Evolutionary conservation across 2,888 invertebrate species (phyloP).

Genomic region (Oxytorus armatus): DNA sequence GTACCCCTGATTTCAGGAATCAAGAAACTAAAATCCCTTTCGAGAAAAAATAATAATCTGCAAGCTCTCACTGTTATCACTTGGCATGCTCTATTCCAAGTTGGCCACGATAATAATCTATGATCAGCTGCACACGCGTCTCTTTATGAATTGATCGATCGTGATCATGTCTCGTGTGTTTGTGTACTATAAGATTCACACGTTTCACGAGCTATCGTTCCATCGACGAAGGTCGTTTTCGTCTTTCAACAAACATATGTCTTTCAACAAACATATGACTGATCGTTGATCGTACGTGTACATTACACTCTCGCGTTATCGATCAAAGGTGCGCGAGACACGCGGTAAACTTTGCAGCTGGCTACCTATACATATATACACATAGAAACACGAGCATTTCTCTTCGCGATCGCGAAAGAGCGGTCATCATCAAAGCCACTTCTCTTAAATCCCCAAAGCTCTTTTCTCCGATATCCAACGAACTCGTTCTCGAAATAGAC

Average conservation of each 20-base stretch:
- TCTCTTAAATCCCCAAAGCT: slow-evolving; percentile 64
- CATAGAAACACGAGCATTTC: slow-evolving; percentile 17
- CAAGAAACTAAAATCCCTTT: no score
- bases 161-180: neutral
- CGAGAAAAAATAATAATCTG: no score
- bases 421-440: slow-evolving; percentile 66
- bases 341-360: slow-evolving; percentile 59
- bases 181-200: slow-evolving; percentile 17
- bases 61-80: no score
- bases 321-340: slow-evolving; percentile 56
- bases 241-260: slow-evolving; percentile 8
- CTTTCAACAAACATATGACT: no score
- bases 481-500: slow-evolving; percentile 63
- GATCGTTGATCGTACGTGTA: slow-evolving; percentile 29
- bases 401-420: slow-evolving; percentile 37
- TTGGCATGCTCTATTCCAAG: slow-evolving; percentile 10
- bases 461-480: slow-evolving; percentile 59
- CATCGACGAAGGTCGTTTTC: slow-evolving; percentile 40
- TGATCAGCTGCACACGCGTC: slow-evolving; percentile 22
- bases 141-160: slow-evolving; percentile 43
- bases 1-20: no score
- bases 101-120: slow-evolving; percentile 20
- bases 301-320: slow-evolving; percentile 50
- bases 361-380: slow-evolving; percentile 17
- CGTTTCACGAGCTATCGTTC: slow-evolving; percentile 24